phyloP scores from a whole-genome alignment of 2,797 vertebrate genomes.

The Dendrocincla tyrannina region DNA sequence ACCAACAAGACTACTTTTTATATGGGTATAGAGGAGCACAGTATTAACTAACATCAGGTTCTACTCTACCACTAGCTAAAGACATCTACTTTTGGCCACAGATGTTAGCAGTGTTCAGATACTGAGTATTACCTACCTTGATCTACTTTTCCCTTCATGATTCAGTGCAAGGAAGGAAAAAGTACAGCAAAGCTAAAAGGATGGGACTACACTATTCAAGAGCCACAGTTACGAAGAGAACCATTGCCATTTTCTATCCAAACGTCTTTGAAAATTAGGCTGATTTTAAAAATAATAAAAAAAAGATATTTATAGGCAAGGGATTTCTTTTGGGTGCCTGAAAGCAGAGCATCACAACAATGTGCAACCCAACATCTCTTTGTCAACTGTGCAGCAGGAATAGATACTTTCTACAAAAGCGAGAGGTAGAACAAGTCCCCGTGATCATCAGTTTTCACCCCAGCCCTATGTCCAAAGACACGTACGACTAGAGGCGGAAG shows the following conservation, averaged over 20 bases:
- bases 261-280: neutral
- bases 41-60: constrained; percentile 10
- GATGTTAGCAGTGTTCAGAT: neutral
- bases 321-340: constrained; percentile 22
- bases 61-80: constrained; percentile 67
- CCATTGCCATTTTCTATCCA: constrained; percentile 9
- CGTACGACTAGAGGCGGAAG: constrained; percentile 12
- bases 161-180: constrained; percentile 36
- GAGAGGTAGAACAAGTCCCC: constrained; percentile 38
- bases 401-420: constrained; percentile 48
- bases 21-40: neutral
- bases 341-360: neutral
- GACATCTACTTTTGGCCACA: constrained; percentile 28
- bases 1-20: constrained; percentile 49
- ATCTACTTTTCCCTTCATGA: constrained; percentile 7
- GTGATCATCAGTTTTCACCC: constrained; percentile 3
- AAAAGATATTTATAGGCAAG: neutral
- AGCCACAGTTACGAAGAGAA: constrained; percentile 76
- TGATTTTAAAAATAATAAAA: neutral
- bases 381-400: constrained; percentile 73
- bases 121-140: neutral
- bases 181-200: constrained; percentile 37
- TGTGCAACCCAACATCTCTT: constrained; percentile 38
- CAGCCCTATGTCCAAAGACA: constrained; percentile 13
- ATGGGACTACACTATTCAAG: constrained; percentile 46